Conservation (phyloP, 1,140 invertebrate species). For the Pseudomyrmex sp. region DNA sequence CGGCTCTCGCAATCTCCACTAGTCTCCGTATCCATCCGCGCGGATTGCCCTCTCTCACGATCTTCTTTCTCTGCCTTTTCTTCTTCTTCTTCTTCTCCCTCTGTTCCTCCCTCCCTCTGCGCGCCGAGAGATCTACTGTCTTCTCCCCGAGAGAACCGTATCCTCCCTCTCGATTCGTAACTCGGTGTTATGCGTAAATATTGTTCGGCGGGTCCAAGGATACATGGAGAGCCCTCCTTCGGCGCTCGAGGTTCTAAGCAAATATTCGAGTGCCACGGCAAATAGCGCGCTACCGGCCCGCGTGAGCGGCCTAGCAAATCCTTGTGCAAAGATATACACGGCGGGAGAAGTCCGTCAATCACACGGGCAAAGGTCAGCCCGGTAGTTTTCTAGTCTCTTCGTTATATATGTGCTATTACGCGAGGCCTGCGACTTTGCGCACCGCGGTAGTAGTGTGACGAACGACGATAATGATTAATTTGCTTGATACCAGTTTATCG, state of each 20-base stretch:
- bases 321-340: slow-evolving; percentile 51
- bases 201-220: slow-evolving; percentile 72
- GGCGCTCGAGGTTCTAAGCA: slow-evolving; percentile 71
- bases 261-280: slow-evolving; percentile 72
- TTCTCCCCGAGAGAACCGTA: slow-evolving; percentile 28
- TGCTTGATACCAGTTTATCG: too few species aligned
- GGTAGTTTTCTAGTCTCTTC: slow-evolving; percentile 33
- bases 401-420: background rate
- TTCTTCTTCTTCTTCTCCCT: slow-evolving; percentile 28
- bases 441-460: slow-evolving; percentile 13
- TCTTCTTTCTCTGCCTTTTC: slow-evolving; percentile 51
- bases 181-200: slow-evolving; percentile 76
- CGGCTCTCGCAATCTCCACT: slow-evolving; percentile 53
- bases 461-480: slow-evolving; percentile 13
- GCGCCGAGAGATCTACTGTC: background rate
- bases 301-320: slow-evolving; percentile 57
- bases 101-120: background rate
- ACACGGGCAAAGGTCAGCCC: slow-evolving; percentile 65
- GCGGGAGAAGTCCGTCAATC: slow-evolving; percentile 52
- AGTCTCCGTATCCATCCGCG: slow-evolving; percentile 25
- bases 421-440: background rate
- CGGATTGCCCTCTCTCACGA: slow-evolving; percentile 70
- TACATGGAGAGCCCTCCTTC: slow-evolving; percentile 66
- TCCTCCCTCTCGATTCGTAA: slow-evolving; percentile 69
- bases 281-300: slow-evolving; percentile 67